Conservation (phyloP, 1,140 invertebrate species). For the Eumeta japonica region DNA sequence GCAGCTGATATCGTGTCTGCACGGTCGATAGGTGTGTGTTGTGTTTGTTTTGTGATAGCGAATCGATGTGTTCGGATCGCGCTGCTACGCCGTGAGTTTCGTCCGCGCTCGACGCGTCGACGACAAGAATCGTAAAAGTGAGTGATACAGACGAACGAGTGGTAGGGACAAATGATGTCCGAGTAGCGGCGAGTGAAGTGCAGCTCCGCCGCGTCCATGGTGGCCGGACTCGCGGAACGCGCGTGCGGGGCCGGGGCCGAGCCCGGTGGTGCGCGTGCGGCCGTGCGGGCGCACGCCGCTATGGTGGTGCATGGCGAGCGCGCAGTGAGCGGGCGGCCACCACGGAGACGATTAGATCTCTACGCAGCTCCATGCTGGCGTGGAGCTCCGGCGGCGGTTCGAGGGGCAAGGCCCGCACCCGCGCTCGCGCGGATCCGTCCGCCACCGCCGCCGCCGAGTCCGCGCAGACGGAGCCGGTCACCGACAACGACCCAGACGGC, state of each 20-base stretch:
- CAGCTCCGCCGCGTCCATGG: too few relatives aligned
- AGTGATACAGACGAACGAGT: too few relatives aligned
- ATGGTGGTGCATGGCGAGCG: slow-evolving; percentile 45
- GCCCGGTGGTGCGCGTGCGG: slow-evolving; percentile 25
- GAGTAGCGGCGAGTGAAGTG: too few relatives aligned
- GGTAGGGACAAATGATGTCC: too few relatives aligned
- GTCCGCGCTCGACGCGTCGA: too few relatives aligned
- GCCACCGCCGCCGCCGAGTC: slow-evolving; percentile 6
- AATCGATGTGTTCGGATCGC: too few relatives aligned
- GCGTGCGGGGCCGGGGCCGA: neutral
- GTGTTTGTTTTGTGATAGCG: too few relatives aligned
- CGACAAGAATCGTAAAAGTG: too few relatives aligned
- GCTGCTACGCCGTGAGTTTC: too few relatives aligned
- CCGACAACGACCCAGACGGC: slow-evolving; percentile 17
- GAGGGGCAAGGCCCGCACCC: slow-evolving; percentile 19
- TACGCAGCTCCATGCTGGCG: slow-evolving; percentile 47
- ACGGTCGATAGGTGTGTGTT: too few relatives aligned
- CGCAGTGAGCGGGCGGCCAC: slow-evolving; percentile 36
- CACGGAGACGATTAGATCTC: slow-evolving; percentile 51
- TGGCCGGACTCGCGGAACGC: too few relatives aligned
- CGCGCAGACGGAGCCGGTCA: slow-evolving; percentile 25
- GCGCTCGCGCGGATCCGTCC: slow-evolving; percentile 11
- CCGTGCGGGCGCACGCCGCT: slow-evolving; percentile 33
- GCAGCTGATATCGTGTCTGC: too few relatives aligned
- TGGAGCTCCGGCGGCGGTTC: slow-evolving; percentile 29